Evolutionary conservation across 2,888 invertebrate species (phyloP), one percentile per base, ranked within the genome.

Genomic region (Synanthedon vespiformis): DNA sequence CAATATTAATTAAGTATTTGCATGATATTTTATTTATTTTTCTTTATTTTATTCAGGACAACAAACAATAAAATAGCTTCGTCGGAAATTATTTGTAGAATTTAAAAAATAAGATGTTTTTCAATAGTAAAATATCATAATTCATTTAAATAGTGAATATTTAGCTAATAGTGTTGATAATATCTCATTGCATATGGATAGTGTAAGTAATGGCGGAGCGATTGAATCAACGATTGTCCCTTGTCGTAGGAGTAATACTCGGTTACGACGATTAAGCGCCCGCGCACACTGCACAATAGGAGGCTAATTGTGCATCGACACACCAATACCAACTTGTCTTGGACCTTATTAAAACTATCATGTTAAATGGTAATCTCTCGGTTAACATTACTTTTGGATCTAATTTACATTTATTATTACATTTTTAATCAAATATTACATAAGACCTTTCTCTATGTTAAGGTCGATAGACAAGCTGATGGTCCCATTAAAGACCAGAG

Each of bases 251-350:
- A 76, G 85, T 77, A 67, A 74, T 75, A 79, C 80, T 76, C 58
- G 57, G 61, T 55, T n/a, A 14, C 54, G 57, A 55, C 57, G 56
- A 55, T 60, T 56, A 62, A 62, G 77, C 75, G 76, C 76, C 71
- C 74, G 76, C 77, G 74, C 78, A 62, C 65, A 57, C 59, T 55
- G 60, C 63, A 78, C 77, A 78, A 77, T 84, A 71, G 77, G 67
- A 61, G 61, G 77, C 81, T 86, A 85, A 87, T 87, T 86, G 83
- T 84, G 74, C 80, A 83, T 74, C 79, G 84, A 86, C 84, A 84
- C 73, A 53, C 55, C 49, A 64, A 66, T 70, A 74, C 51, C 54
- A 53, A 51, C 27, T 14, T 48, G 50, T 49, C 34, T 34, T 34
- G 10, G 40, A 44, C 44, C 34, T 51, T 34, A 40, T 51, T 14